Base-by-base conservation (phyloP, 2,888 invertebrate genomes). In the Papilio demoleus region DNA sequence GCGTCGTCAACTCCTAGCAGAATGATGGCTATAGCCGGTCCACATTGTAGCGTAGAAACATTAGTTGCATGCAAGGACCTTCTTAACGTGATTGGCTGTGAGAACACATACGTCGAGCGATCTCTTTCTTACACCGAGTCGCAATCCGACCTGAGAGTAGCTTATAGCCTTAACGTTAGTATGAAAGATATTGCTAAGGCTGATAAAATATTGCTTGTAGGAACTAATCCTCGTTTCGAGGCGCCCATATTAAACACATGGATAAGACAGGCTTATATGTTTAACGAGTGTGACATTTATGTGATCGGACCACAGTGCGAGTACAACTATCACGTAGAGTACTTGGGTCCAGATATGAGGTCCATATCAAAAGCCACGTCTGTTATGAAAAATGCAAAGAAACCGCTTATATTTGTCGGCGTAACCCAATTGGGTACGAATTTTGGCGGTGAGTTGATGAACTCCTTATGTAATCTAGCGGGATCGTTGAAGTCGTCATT, bases 191-290 rank as follows among this genome's bases (percentile, higher is more conserved):
- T 91, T 31, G 76, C 75, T 19, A 72, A 77, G 63, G 97, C 99
- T 17, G 99, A 99, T 89, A 94, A 96, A 72, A 95, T 99, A 70
- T 85, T 99, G 27, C 91, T 99, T 45, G 94, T 99, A 70, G 99
- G 99, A 59, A 99, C 99, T 2, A 99, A 99, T 93, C 98, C 99
- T 2, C 94, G 99, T 74, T 98, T 97, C 83, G 99, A 99, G 90
- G 99, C 99, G 12, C 99, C 99, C 0, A 92, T 99, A 62, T 93
- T 99, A 62, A 99, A 99, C 85, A 96, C 99, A 0, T 95, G 99
- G 82, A 95, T 99, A 73, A 95, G 99, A 65, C 99, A 99, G 88
- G 95, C 96, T 63, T 99, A 97, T 87, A 93, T 98, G 45, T 96
- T 96, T 80, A 98, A 97, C 81, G 99, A 99, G 83, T 94, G 97